Evolutionary conservation across 2,113 vertebrate genomes (phyloP), one percentile per base, ranked within the genome.

Genomic region (Syngnathoides biaculeatus): DNA sequence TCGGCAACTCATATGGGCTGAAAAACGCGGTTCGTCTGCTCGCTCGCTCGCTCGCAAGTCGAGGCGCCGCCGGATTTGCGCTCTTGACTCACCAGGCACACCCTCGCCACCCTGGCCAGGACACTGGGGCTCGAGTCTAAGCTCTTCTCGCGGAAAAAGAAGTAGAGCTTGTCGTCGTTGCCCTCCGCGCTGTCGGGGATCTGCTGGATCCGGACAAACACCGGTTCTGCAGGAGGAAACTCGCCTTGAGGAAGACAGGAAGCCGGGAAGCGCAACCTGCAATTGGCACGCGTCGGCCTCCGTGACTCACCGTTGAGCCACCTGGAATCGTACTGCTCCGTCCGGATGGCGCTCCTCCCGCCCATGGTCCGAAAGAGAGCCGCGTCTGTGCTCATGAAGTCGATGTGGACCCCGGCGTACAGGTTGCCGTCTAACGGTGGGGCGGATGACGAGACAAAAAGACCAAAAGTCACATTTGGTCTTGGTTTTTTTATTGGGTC

Each of bases 371-470:
- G 90, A 73, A 94, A 94, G 67, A 95, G 69, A 17, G 92, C 91
- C 0, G 93, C 91, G 56, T 95, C 94, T n/a, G 92, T 95, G 52
- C 94, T 93, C 93, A 95, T 94, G 82, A 94, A 95, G 87, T 95
- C 93, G 15, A 95, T 93, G 39, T 94, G 92, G 47, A 95, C 92
- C 2, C 94, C 94, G 8, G 94, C 91, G 13, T 94, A 94, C 9
- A 95, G 87, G 71, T 93, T 93, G 56, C 89, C 92, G 79, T 93
- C 94, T 95, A 86, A 86, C 55, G 75, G 12, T 64, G 22, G 48
- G 12, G 48, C 47, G 22, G 30, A 2, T 50, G 19, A 8, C 27
- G 15, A 48, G 2, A 13, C 20, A 59, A 38, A 17, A 59, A 59
- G 39, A 64, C 3, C 27, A 8, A 30, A 38, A 50, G n/a, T n/a